A percentile compares a stretch with the other conserved stretches of the same genome.
Evolutionary conservation across 2,113 vertebrate species (phyloP).

Genomic region (Galeopterus variegatus): DNA sequence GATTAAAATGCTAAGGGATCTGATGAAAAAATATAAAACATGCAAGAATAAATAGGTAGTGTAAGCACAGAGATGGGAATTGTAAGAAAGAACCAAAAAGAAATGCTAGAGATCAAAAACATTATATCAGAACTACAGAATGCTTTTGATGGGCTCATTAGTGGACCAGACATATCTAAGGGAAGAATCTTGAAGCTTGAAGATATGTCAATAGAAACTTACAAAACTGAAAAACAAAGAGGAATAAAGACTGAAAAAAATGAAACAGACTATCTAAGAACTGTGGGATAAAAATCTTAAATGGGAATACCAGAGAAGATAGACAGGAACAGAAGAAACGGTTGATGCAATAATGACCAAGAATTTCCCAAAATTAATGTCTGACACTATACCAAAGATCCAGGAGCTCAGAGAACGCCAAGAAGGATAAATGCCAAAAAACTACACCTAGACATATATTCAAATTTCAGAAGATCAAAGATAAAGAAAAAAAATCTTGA

Average conservation of each 20-base stretch:
- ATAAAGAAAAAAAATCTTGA: neutral
- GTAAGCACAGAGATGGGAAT: neutral
- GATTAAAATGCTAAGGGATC: neutral
- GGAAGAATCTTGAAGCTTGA: neutral
- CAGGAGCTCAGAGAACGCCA: neutral
- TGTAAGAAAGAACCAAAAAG: neutral
- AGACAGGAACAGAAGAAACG: neutral
- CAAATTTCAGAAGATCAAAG: neutral
- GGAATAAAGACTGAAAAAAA: neutral
- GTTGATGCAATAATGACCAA: neutral
- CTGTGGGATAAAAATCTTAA: neutral
- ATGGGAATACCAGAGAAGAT: neutral
- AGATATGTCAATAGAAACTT: neutral
- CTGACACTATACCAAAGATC: neutral
- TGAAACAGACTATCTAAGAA: neutral
- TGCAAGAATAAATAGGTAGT: neutral
- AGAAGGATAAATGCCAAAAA: neutral
- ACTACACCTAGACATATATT: neutral
- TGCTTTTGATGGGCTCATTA: neutral
- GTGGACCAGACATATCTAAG: neutral
- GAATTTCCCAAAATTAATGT: neutral
- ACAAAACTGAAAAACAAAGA: neutral
- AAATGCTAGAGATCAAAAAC: neutral
- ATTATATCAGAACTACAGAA: neutral
- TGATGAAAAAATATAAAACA: neutral